These are phyloP conservation scores for Antennarius maculatus DNA, from an alignment of 2,797 vertebrate genomes.

Conservation along the genomic window DNA sequence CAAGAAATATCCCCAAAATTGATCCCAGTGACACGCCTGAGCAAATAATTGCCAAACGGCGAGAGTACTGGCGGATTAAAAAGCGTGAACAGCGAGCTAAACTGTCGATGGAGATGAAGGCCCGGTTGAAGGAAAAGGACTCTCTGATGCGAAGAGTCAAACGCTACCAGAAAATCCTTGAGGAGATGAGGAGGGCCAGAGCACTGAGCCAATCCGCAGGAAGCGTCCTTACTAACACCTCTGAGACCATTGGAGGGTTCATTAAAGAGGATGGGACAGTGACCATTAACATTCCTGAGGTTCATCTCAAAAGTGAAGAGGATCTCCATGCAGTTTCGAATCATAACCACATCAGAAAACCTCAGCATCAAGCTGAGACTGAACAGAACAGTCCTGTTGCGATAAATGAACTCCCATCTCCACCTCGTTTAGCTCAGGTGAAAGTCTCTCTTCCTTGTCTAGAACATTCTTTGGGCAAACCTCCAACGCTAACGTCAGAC, in stretches of 20 bases:
- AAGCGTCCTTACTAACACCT: slow-evolving; percentile 32
- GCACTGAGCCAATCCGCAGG: slow-evolving; percentile 37
- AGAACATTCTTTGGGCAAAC: slow-evolving; percentile 32
- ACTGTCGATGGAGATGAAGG: slow-evolving; percentile 72
- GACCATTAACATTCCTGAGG: slow-evolving; percentile 62
- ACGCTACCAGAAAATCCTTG: slow-evolving; percentile 75
- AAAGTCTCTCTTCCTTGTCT: slow-evolving; percentile 53
- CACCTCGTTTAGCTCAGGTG: slow-evolving; percentile 44
- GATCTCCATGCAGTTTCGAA: slow-evolving; percentile 14
- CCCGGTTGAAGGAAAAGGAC: slow-evolving; percentile 76
- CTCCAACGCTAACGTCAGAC: slow-evolving; percentile 27
- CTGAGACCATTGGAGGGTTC: slow-evolving; percentile 77
- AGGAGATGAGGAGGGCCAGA: slow-evolving; percentile 73
- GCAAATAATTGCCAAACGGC: slow-evolving; percentile 74
- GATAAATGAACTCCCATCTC: slow-evolving; percentile 15
- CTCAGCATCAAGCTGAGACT: slow-evolving; percentile 13
- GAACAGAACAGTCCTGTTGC: slow-evolving; percentile 14
- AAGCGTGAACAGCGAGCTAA: slow-evolving; percentile 84
- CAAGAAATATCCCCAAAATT: slow-evolving; percentile 45
- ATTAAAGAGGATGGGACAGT: slow-evolving; percentile 82
- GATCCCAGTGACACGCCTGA: slow-evolving; percentile 71
- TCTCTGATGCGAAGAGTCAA: slow-evolving; percentile 73
- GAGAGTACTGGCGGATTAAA: slow-evolving; percentile 85
- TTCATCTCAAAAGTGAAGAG: slow-evolving; percentile 20
- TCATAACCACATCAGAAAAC: slow-evolving; percentile 3